These are phyloP conservation scores for Sapayoa aenigma DNA, from an alignment of 2,113 vertebrate species.

Conservation along the genomic window DNA sequence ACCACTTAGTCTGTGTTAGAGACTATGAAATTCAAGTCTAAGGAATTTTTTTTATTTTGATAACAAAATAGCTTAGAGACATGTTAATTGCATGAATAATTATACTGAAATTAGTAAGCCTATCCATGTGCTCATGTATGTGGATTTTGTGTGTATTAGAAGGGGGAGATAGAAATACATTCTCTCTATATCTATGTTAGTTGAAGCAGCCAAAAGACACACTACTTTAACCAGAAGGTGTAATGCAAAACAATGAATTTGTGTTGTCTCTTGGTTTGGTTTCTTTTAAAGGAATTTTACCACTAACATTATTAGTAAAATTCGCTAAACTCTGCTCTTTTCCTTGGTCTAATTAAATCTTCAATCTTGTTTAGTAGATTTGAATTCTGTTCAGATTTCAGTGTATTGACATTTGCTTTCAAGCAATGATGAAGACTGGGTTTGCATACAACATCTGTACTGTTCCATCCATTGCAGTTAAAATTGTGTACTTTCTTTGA, in stretches of 20 bases:
- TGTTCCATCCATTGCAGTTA: not conserved
- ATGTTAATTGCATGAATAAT: not conserved
- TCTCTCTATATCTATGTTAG: not conserved
- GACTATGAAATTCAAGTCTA: not conserved
- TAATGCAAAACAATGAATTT: not conserved
- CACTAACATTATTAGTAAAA: not conserved
- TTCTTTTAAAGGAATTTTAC: not conserved
- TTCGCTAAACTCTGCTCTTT: not conserved
- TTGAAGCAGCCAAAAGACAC: not conserved
- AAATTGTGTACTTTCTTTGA: not conserved
- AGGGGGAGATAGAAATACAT: not conserved
- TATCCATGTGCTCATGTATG: not conserved
- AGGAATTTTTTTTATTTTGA: not conserved
- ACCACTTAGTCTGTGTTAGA: not conserved
- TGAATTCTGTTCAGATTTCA: not conserved
- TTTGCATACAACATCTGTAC: not conserved
- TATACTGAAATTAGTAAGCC: not conserved
- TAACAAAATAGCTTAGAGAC: not conserved
- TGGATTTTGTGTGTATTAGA: not conserved
- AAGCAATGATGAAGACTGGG: not conserved
- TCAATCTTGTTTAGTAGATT: not conserved
- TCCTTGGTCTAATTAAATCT: not conserved
- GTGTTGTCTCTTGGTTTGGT: not conserved
- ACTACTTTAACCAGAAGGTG: not conserved
- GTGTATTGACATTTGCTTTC: not conserved